These are phyloP conservation scores for Nipponacmea schrenckii DNA, from an alignment of 2,888 invertebrate genomes.

Conservation along the genomic window DNA sequence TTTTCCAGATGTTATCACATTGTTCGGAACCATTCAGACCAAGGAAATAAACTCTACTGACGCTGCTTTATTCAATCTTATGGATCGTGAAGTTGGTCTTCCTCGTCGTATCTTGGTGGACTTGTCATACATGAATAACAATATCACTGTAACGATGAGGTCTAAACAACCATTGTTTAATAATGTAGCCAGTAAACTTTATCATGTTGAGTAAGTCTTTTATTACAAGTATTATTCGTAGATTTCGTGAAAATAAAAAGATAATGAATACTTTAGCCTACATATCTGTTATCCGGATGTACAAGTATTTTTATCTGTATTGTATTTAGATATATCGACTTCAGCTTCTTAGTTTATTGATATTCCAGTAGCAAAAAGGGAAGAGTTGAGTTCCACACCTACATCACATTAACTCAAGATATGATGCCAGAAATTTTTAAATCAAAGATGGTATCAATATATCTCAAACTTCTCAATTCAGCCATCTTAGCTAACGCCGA, in stretches of 20 bases:
- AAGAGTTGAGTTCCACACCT: constrained; percentile 44
- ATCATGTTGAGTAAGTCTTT: constrained; percentile 34
- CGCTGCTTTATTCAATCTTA: constrained; percentile 41
- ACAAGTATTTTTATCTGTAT: too few species aligned
- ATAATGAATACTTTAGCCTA: too few species aligned
- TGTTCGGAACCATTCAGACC: constrained; percentile 42
- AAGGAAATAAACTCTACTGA: constrained; percentile 22
- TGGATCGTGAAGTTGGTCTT: constrained; percentile 27
- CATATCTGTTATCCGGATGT: too few species aligned
- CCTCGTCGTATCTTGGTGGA: constrained; percentile 22
- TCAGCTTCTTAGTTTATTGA: too few species aligned
- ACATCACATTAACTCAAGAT: constrained; percentile 36
- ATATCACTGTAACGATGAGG: constrained; percentile 20
- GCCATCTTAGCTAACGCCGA: constrained; percentile 19
- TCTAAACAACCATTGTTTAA: constrained; percentile 19
- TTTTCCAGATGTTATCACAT: constrained; percentile 46
- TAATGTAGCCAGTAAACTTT: constrained; percentile 36
- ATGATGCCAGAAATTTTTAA: constrained; percentile 33
- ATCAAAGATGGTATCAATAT: constrained; percentile 33
- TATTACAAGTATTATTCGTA: not conserved
- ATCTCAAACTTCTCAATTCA: constrained; percentile 23
- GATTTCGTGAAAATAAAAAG: too few species aligned
- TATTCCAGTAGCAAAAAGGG: constrained; percentile 31
- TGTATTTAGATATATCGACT: too few species aligned
- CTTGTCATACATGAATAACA: constrained; percentile 28